Conservation (phyloP, 2,888 invertebrate species). For the Microctonus brassicae region DNA sequence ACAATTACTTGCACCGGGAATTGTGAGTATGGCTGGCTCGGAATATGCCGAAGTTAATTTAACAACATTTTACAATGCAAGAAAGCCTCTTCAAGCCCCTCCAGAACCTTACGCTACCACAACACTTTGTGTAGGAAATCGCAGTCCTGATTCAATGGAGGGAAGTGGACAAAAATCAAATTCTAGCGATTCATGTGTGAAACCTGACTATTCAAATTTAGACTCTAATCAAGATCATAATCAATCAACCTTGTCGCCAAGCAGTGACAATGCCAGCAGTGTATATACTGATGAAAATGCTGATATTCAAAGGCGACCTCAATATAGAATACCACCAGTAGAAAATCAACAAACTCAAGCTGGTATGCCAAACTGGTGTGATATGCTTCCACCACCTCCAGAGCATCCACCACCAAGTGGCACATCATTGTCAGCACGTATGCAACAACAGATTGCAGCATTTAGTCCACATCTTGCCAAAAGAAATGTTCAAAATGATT, state of each 20-base stretch:
- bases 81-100: slow-evolving; percentile 72
- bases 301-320: slow-evolving; percentile 58
- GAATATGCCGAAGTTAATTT: slow-evolving; percentile 75
- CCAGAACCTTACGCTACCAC: slow-evolving; percentile 84
- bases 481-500: slow-evolving; percentile 58
- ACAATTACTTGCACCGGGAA: slow-evolving; percentile 64
- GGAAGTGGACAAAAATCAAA: slow-evolving; percentile 67
- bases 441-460: slow-evolving; percentile 54
- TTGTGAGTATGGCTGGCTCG: slow-evolving; percentile 69
- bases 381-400: slow-evolving; percentile 77
- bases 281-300: slow-evolving; percentile 64
- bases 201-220: slow-evolving; percentile 67
- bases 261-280: slow-evolving; percentile 66
- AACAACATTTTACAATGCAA: slow-evolving; percentile 74
- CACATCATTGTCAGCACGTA: slow-evolving; percentile 56
- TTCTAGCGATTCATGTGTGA: slow-evolving; percentile 67
- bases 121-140: slow-evolving; percentile 73
- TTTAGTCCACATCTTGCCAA: slow-evolving; percentile 65
- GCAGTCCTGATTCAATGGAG: slow-evolving; percentile 68
- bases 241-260: slow-evolving; percentile 66
- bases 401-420: slow-evolving; percentile 73
- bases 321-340: slow-evolving; percentile 48
- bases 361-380: slow-evolving; percentile 74
- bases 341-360: slow-evolving; percentile 44
- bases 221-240: slow-evolving; percentile 67